Conservation (phyloP, 2,888 invertebrate species). For the Peribatodes rhomboidaria region DNA sequence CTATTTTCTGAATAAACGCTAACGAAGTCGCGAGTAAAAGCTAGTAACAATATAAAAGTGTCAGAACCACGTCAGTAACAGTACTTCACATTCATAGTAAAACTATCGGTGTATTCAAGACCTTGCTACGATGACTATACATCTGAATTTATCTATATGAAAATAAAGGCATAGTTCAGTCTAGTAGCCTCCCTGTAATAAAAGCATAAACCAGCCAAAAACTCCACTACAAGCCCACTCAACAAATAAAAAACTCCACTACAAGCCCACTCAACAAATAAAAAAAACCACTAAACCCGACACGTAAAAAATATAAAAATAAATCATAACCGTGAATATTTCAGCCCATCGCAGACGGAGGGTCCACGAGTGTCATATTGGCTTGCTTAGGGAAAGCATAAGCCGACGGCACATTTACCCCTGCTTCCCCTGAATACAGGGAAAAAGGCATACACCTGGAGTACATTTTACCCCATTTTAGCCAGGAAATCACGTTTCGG, state of each 20-base stretch:
- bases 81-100: too few species aligned
- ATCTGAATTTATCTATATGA: too few species aligned
- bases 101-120: too few species aligned
- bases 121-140: too few species aligned
- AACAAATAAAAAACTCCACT: slow-evolving; percentile 5
- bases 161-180: too few species aligned
- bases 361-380: slow-evolving; percentile 47
- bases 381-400: slow-evolving; percentile 55
- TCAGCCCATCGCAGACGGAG: slow-evolving; percentile 27
- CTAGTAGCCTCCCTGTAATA: too few species aligned
- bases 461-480: slow-evolving; percentile 39
- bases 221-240: not conserved
- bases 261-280: slow-evolving; percentile 7
- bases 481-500: slow-evolving; percentile 58
- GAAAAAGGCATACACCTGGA: slow-evolving; percentile 46
- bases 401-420: slow-evolving; percentile 33
- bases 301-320: slow-evolving; percentile 27
- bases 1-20: too few species aligned
- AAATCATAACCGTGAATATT: slow-evolving; percentile 35
- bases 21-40: too few species aligned
- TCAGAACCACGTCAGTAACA: too few species aligned
- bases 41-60: too few species aligned
- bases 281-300: slow-evolving; percentile 7
- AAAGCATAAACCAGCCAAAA: not conserved
- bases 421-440: slow-evolving; percentile 15